Base-by-base conservation (phyloP, 2,113 vertebrate genomes). In the Shinisaurus crocodilurus region DNA sequence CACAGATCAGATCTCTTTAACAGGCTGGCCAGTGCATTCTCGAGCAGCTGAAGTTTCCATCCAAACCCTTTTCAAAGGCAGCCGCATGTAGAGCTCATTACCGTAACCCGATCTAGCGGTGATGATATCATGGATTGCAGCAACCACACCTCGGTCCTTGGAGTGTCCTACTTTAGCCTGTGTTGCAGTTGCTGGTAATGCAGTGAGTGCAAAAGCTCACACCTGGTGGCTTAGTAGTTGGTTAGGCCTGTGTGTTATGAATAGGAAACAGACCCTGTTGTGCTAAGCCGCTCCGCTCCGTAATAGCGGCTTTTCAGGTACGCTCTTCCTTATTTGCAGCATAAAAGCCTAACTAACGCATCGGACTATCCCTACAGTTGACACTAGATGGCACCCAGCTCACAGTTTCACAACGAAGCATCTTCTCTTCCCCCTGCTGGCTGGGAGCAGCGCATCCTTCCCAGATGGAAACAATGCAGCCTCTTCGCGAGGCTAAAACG, bases 401-500 rank as follows among this genome's bases (percentile, higher is more conserved):
- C 81, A 79, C 45, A 88, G 69, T 74, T 81, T 72, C 3, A 1
- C 54, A 6, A 81, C 8, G 75, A 10, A 67, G 75, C 63, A 23
- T 43, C 13, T 43, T 25, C 23, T 43, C 25, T 43, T 76, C 20
- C 79, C 23, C 48, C 40, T 86, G 43, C 54, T 32, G 50, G 65
- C 67, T 69, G 16, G 29, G 37, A 89, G 82, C 86, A 70, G 74
- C 9, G 80, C 74, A 92, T 72, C 91, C 54, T 90, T 88, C 89
- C 69, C 86, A 10, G 75, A n/a, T 80, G 86, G 89, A 92, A 60
- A 88, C 91, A 88, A 85, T 85, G 88, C 91, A 81, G 86, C 37
- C 84, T 40, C 45, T 79, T 72, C 23, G 67, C 82, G 40, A 88
- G 82, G 60, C 80, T 63, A 88, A 85, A 79, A 60, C 86, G 15